These are phyloP conservation scores for Himantopus leucocephalus DNA, from an alignment of 2,113 vertebrate genomes.

Conservation along the genomic window DNA sequence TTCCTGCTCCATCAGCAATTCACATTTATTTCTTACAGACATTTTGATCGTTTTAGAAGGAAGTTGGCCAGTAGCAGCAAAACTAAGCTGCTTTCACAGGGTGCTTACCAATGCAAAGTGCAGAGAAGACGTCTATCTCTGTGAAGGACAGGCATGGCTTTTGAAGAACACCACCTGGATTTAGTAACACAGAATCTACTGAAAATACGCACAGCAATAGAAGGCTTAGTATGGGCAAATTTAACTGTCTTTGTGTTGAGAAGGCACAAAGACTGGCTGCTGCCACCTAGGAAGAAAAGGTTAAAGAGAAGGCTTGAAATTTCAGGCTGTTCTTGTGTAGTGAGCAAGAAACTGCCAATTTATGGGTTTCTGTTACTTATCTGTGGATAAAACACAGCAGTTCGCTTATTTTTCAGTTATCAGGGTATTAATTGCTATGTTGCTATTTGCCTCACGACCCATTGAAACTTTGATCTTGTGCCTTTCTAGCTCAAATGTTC, in stretches of 20 bases:
- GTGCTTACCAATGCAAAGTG: fast-evolving
- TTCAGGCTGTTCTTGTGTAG: neutral
- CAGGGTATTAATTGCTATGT: fast-evolving
- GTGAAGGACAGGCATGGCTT: neutral
- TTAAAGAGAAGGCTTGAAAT: neutral
- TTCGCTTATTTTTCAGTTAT: neutral
- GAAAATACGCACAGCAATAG: neutral
- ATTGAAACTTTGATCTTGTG: neutral
- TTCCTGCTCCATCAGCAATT: neutral
- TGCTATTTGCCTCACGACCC: neutral
- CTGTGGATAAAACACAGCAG: neutral
- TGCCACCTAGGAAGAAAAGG: neutral
- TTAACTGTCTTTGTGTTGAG: fast-evolving
- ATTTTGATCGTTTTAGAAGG: neutral
- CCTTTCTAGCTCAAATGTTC: neutral
- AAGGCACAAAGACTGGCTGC: neutral
- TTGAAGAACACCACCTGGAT: neutral
- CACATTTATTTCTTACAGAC: neutral
- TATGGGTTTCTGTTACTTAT: neutral
- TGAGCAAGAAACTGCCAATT: neutral
- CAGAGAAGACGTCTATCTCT: neutral
- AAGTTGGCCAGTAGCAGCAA: neutral
- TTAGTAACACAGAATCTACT: neutral
- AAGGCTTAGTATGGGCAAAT: neutral
- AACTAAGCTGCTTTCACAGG: neutral